A percentile compares a stretch with the other conserved stretches of the same genome.
These are phyloP conservation scores for Rhagologus leucostigma DNA, from an alignment of 2,113 vertebrate species.

Conservation along the genomic window DNA sequence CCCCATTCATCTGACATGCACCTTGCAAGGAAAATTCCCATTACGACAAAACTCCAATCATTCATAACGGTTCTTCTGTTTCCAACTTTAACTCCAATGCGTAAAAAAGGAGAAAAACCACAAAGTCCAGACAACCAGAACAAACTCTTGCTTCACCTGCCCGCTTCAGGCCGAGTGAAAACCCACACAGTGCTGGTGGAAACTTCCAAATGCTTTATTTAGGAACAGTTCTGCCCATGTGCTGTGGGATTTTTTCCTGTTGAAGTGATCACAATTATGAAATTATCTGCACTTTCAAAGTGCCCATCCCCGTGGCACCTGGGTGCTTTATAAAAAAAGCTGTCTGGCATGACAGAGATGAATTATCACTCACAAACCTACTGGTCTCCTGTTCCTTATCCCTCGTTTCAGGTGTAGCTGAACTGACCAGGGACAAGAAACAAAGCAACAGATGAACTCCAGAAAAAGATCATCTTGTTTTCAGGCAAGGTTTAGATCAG, in stretches of 20 bases:
- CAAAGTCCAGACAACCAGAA: background rate
- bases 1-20: background rate
- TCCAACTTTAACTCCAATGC: background rate
- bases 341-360: background rate
- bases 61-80: background rate
- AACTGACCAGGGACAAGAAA: background rate
- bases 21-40: background rate
- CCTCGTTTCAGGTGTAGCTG: background rate
- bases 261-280: background rate
- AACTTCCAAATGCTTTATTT: constrained; percentile 28
- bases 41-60: background rate
- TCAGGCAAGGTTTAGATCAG: background rate
- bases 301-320: background rate
- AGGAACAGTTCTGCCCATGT: constrained; percentile 22
- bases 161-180: background rate
- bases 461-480: constrained; percentile 6
- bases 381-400: background rate
- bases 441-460: background rate
- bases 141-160: background rate
- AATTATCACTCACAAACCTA: background rate
- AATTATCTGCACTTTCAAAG: background rate
- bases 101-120: background rate
- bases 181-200: background rate
- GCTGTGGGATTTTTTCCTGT: background rate
- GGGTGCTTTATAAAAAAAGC: background rate